Evolutionary conservation across 2,797 vertebrate species (phyloP).

Genomic region (Erethizon dorsatum): DNA sequence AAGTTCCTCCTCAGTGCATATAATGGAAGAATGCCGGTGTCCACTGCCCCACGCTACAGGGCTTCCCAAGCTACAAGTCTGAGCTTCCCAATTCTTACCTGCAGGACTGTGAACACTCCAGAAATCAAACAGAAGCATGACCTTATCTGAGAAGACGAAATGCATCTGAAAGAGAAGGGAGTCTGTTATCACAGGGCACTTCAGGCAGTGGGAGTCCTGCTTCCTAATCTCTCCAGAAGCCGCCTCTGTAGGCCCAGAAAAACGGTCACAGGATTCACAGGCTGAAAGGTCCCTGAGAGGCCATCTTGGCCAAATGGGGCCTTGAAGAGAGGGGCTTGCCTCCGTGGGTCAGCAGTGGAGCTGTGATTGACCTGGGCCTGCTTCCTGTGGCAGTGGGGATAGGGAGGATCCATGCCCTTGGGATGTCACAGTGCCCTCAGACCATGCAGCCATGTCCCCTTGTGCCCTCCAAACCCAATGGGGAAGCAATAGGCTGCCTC

Average conservation of each 20-base stretch:
- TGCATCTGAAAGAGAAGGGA: slow-evolving; percentile 93
- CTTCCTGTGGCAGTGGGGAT: neutral
- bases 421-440: neutral
- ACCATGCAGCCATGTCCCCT: neutral
- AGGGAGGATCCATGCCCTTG: neutral
- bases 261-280: neutral
- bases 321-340: neutral
- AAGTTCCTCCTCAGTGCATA: neutral
- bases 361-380: neutral
- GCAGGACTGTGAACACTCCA: slow-evolving; percentile 94
- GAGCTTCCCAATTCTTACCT: slow-evolving; percentile 89
- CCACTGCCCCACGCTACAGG: neutral
- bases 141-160: slow-evolving; percentile 92
- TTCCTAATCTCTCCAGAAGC: neutral
- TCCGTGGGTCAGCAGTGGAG: neutral
- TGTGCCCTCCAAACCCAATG: neutral
- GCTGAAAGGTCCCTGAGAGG: neutral
- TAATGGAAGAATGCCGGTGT: neutral
- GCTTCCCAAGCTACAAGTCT: neutral
- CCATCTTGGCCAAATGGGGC: neutral
- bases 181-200: slow-evolving; percentile 20
- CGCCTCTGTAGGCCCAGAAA: neutral
- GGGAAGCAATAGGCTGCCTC: neutral
- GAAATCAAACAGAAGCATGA: slow-evolving; percentile 96
- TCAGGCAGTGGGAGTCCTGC: neutral